Evolutionary conservation across 2,113 vertebrate genomes (phyloP).

Genomic region (Rhynchomys soricoides): DNA sequence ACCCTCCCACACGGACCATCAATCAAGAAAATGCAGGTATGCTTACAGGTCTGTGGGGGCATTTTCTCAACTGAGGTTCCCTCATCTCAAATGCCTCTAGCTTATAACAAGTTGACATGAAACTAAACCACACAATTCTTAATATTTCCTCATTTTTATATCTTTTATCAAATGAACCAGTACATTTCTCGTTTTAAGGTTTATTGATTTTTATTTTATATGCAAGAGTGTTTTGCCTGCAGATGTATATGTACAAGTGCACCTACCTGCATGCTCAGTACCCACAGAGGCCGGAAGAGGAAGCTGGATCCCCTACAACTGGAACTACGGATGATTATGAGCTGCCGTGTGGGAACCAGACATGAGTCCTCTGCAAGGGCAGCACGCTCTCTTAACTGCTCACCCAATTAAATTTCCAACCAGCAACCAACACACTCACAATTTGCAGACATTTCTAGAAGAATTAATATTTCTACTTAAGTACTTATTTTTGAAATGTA

Average conservation of each 20-base stretch:
- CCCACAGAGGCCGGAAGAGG: not conserved
- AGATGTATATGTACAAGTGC: not conserved
- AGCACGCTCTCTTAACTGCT: not conserved
- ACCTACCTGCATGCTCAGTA: not conserved
- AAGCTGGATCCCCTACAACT: not conserved
- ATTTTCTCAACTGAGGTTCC: not conserved
- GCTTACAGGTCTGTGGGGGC: not conserved
- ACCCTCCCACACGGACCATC: not conserved
- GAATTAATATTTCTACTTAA: not conserved
- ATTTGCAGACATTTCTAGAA: not conserved
- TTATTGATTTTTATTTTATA: not conserved
- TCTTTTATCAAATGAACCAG: not conserved
- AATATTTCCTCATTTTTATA: not conserved
- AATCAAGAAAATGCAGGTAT: not conserved
- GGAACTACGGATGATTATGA: not conserved
- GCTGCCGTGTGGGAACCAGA: not conserved
- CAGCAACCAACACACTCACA: not conserved
- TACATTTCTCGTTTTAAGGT: not conserved
- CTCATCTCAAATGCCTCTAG: not conserved
- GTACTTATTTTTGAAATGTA: constrained; percentile 20
- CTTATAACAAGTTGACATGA: not conserved
- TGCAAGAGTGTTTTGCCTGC: not conserved
- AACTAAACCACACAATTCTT: not conserved
- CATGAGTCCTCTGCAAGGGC: not conserved
- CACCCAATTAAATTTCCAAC: not conserved